Conservation (phyloP, 2,113 vertebrate species). For the Cyanocitta stelleri region DNA sequence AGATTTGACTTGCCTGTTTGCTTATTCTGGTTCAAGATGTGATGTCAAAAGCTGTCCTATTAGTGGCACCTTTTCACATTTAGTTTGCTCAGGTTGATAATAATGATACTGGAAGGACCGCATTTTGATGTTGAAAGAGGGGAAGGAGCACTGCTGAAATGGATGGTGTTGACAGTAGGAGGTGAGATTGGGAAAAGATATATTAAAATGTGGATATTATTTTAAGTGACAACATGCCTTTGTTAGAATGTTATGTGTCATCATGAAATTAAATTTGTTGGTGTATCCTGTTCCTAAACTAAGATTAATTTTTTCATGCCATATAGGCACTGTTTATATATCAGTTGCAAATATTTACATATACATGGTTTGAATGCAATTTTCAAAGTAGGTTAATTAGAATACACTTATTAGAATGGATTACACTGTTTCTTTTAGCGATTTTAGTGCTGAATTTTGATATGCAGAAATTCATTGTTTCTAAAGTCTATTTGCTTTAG, state of each 20-base stretch:
- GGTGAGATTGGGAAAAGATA: constrained; percentile 57
- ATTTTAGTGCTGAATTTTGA: background rate
- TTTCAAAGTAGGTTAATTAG: background rate
- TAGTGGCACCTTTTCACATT: constrained; percentile 71
- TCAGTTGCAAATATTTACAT: background rate
- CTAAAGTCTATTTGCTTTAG: background rate
- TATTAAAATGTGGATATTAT: constrained; percentile 37
- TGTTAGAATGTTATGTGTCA: background rate
- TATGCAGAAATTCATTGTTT: background rate
- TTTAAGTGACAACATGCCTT: constrained; percentile 17
- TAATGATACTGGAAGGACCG: constrained; percentile 67
- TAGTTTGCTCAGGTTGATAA: constrained; percentile 70
- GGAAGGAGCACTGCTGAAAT: constrained; percentile 58
- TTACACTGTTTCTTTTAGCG: background rate
- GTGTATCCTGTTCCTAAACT: background rate
- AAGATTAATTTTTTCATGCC: background rate
- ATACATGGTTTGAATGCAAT: background rate
- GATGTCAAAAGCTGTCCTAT: constrained; percentile 74
- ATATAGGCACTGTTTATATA: background rate
- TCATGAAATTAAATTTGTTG: background rate
- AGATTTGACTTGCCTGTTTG: constrained; percentile 64
- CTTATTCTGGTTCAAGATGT: constrained; percentile 77
- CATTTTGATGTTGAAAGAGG: constrained; percentile 68
- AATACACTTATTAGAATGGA: background rate
- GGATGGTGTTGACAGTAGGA: constrained; percentile 71